Evolutionary conservation across 2,797 vertebrate species (phyloP).

Genomic region (Pogoniulus pusillus): DNA sequence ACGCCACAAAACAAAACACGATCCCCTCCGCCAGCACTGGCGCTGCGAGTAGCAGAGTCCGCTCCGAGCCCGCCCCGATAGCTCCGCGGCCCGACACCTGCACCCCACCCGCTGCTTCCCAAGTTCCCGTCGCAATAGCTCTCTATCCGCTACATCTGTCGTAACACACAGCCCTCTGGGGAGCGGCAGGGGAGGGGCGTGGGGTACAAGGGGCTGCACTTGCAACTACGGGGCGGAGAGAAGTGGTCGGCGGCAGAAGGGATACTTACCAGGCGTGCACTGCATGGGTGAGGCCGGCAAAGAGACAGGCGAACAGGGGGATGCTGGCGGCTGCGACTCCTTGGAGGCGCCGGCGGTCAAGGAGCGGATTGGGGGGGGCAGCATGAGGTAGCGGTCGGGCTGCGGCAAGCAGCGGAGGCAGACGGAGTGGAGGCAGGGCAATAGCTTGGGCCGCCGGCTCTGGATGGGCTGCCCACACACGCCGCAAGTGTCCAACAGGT

Average conservation of each 20-base stretch:
- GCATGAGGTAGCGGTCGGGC: slow-evolving; percentile 83
- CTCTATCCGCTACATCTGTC: background rate
- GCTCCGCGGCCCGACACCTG: background rate
- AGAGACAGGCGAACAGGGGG: slow-evolving; percentile 8
- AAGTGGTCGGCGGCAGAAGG: too few species aligned
- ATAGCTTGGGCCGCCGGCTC: slow-evolving; percentile 93
- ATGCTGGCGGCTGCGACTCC: slow-evolving; percentile 47
- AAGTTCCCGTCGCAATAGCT: background rate
- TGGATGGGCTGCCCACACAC: slow-evolving; percentile 92
- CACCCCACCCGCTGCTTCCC: background rate
- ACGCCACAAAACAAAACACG: background rate
- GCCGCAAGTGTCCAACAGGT: slow-evolving; percentile 95
- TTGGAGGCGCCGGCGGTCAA: slow-evolving; percentile 48
- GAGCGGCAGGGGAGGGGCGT: too few species aligned
- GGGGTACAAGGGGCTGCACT: background rate
- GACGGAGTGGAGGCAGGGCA: slow-evolving; percentile 95
- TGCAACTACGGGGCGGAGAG: too few species aligned
- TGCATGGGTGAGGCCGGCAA: slow-evolving; percentile 57
- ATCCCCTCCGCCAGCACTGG: background rate
- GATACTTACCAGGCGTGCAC: slow-evolving; percentile 73
- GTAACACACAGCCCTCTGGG: background rate
- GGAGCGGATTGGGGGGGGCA: slow-evolving; percentile 55
- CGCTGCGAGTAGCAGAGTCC: background rate
- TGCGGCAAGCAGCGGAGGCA: slow-evolving; percentile 92
- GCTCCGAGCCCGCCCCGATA: background rate